A percentile compares a stretch with the other conserved stretches of the same genome.
Evolutionary conservation across 2,888 invertebrate genomes (phyloP).

Genomic region (Gastrophysa polygoni): DNA sequence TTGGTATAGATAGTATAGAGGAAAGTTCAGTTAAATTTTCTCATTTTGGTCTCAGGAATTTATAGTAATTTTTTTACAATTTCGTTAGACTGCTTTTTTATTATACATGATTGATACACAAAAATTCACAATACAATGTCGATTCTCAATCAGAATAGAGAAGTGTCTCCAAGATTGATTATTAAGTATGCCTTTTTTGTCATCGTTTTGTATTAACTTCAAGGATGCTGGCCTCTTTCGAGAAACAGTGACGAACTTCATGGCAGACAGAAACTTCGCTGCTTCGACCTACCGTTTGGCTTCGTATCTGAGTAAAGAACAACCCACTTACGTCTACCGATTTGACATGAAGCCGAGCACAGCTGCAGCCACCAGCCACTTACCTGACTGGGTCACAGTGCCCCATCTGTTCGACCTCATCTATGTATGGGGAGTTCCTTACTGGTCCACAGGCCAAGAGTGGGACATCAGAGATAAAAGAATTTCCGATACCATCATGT

Average conservation of each 20-base stretch:
- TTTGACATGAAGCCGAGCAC: conserved; percentile 79
- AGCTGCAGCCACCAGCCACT: conserved; percentile 65
- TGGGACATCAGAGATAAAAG: conserved; percentile 82
- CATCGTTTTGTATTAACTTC: too few species aligned
- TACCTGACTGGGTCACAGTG: conserved; percentile 80
- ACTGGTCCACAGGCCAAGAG: conserved; percentile 68
- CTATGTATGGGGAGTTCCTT: conserved; percentile 82
- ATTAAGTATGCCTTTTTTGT: too few species aligned
- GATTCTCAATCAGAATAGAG: too few species aligned
- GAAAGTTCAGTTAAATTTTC: too few species aligned
- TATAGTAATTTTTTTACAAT: too few species aligned
- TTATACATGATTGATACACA: too few species aligned
- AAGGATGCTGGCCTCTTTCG: conserved; percentile 67
- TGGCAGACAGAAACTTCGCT: conserved; percentile 74
- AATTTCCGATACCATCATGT: conserved; percentile 80
- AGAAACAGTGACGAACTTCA: conserved; percentile 72
- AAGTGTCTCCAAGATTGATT: too few species aligned
- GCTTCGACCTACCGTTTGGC: conserved; percentile 75
- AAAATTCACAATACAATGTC: too few species aligned
- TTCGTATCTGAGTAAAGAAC: conserved; percentile 64
- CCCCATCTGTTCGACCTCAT: conserved; percentile 83
- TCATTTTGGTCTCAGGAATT: too few species aligned
- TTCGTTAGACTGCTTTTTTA: too few species aligned
- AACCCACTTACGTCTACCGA: conserved; percentile 72
- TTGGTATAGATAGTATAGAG: too few species aligned